Conservation (phyloP, 2,797 vertebrate genomes). For the Cheracebus regulus region DNA sequence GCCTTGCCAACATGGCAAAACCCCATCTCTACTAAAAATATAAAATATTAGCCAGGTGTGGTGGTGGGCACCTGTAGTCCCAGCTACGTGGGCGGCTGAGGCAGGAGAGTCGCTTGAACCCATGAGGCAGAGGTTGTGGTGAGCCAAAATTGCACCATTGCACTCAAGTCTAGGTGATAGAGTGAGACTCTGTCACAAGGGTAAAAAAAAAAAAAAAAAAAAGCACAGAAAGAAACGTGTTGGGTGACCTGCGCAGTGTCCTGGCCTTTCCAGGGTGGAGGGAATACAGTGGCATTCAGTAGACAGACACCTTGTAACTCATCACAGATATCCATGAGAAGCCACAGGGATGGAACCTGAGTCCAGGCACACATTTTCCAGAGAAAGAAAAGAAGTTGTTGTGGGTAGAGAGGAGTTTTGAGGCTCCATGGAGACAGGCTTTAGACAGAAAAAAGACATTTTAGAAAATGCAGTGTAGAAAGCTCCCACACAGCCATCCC, state of each 20-base stretch:
- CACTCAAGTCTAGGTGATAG: not conserved
- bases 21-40: not conserved
- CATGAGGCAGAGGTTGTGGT: not conserved
- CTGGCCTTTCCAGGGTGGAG: not conserved
- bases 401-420: not conserved
- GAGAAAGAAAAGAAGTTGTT: not conserved
- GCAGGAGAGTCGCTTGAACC: not conserved
- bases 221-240: not conserved
- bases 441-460: slow-evolving; percentile 56
- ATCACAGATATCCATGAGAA: fast-evolving
- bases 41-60: not conserved
- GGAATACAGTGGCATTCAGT: not conserved
- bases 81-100: not conserved
- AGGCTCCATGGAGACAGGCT: slow-evolving; percentile 50
- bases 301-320: not conserved
- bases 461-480: slow-evolving; percentile 22
- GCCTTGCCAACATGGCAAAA: not conserved
- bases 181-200: not conserved
- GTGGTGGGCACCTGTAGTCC: not conserved
- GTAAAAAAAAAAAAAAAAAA: not conserved
- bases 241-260: not conserved
- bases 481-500: slow-evolving; percentile 65
- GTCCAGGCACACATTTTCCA: not conserved
- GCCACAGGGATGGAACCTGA: not conserved
- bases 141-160: not conserved